These are phyloP conservation scores for Agrochola lychnidis DNA, from an alignment of 2,888 invertebrate species.

Conservation along the genomic window DNA sequence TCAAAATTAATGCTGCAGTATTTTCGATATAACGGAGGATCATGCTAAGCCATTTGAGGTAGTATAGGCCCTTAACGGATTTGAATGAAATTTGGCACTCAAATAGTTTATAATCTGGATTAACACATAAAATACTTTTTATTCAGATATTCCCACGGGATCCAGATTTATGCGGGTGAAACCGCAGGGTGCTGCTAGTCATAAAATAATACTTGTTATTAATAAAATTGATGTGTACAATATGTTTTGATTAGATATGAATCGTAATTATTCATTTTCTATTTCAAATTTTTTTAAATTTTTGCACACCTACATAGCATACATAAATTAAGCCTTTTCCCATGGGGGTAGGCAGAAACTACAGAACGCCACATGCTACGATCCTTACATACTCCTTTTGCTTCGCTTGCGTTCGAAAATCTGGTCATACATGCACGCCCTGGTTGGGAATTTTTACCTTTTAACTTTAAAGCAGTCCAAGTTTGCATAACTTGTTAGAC, in stretches of 20 bases:
- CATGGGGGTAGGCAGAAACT: background rate
- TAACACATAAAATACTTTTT: too few relatives aligned
- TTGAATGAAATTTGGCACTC: too few relatives aligned
- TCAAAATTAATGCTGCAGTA: too few relatives aligned
- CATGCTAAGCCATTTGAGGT: too few relatives aligned
- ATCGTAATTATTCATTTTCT: background rate
- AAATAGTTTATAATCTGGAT: too few relatives aligned
- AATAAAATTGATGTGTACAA: background rate
- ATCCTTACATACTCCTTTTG: background rate
- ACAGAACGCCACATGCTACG: background rate
- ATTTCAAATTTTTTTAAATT: background rate
- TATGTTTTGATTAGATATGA: background rate
- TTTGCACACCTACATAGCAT: background rate
- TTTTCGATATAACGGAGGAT: too few relatives aligned
- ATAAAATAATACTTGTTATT: background rate
- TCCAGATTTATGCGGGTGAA: too few relatives aligned
- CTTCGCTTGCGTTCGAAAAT: background rate
- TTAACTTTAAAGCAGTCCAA: background rate
- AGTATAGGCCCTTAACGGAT: too few relatives aligned
- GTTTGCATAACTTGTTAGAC: conserved; percentile 13
- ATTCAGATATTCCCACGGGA: too few relatives aligned
- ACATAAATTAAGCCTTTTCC: background rate
- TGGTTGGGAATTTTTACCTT: background rate
- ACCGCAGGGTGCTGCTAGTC: too few relatives aligned
- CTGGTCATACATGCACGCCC: background rate